phyloP scores from a whole-genome alignment of 2,113 vertebrate genomes.

The Passer montanus region DNA sequence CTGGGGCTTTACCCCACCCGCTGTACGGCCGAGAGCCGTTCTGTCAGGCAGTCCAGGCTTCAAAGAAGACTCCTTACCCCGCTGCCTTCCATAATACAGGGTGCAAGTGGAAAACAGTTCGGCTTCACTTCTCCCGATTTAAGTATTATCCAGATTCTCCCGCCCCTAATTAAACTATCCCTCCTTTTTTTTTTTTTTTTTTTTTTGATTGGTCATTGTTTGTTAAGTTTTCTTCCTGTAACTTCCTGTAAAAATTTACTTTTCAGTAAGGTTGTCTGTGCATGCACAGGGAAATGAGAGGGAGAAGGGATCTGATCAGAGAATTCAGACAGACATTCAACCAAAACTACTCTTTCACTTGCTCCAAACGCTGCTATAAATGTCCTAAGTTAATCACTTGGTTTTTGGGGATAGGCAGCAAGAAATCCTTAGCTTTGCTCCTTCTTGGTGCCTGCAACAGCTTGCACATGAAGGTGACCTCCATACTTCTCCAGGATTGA shows the following conservation, averaged over 20 bases:
- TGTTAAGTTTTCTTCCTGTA: neutral
- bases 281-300: neutral
- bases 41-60: neutral
- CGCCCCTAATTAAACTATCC: neutral
- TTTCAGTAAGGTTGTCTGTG: neutral
- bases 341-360: neutral
- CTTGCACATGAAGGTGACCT: neutral
- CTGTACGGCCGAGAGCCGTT: neutral
- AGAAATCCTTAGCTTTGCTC: neutral
- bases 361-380: neutral
- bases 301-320: neutral
- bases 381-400: neutral
- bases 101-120: neutral
- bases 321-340: neutral
- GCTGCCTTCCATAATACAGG: neutral
- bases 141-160: neutral
- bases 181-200: too few species aligned
- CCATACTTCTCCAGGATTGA: neutral
- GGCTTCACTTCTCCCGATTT: neutral
- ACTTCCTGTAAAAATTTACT: neutral
- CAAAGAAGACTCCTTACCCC: neutral
- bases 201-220: neutral
- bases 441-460: neutral
- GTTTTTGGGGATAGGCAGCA: neutral
- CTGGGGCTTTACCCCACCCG: neutral